phyloP scores from a whole-genome alignment of 1,140 invertebrate species.

The Pemphigus obesinymphae region DNA sequence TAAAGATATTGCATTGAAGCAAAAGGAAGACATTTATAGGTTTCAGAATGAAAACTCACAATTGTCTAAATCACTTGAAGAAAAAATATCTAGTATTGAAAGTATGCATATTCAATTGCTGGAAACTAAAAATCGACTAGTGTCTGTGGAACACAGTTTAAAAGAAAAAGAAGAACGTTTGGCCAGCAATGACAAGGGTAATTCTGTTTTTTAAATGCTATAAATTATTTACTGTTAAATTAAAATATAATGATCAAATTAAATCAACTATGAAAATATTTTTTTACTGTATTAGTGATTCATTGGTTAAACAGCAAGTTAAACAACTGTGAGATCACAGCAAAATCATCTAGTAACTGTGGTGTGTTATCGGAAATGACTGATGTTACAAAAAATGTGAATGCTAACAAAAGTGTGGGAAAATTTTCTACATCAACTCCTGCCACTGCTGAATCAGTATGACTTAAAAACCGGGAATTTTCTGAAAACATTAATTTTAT shows the following conservation, averaged over 20 bases:
- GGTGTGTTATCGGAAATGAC: slow-evolving; percentile 5
- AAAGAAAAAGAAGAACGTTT: slow-evolving; percentile 38
- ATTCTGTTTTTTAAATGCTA: not conserved
- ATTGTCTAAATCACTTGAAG: slow-evolving; percentile 4
- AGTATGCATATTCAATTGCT: not conserved
- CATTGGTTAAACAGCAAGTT: slow-evolving; percentile 36
- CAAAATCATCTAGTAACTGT: slow-evolving; percentile 11
- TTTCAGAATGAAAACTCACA: slow-evolving; percentile 5
- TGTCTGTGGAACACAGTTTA: not conserved
- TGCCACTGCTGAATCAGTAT: not conserved
- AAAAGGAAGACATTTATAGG: slow-evolving; percentile 24
- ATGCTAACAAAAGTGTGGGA: not conserved
- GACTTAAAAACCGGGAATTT: not conserved
- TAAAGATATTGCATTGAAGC: slow-evolving; percentile 20
- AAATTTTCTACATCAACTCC: slow-evolving; percentile 29
- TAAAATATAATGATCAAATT: not conserved
- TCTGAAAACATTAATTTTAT: not conserved
- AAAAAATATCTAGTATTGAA: not conserved
- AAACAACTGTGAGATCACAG: slow-evolving; percentile 28
- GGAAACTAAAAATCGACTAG: not conserved
- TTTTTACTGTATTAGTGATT: not conserved
- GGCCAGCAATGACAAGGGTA: slow-evolving; percentile 24
- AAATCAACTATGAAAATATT: not conserved
- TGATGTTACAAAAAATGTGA: not conserved
- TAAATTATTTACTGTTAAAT: not conserved